These are phyloP conservation scores for Heterotilapia buettikoferi DNA, from an alignment of 2,113 vertebrate species.

Conservation along the genomic window DNA sequence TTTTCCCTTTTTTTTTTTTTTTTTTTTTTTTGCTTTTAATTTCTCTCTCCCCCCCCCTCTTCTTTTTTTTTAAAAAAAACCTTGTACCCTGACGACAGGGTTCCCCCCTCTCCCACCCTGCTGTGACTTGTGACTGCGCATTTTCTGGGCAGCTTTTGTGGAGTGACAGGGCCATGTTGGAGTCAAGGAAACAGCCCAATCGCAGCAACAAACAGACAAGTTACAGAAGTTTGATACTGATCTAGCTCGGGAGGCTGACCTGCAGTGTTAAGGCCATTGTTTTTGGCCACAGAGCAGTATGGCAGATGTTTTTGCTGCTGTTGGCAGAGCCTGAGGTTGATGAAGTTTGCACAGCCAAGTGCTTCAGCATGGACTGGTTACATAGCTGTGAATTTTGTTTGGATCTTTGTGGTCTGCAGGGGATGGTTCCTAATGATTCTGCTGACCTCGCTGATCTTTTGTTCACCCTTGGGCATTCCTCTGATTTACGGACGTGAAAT, in stretches of 20 bases:
- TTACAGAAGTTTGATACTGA: neutral
- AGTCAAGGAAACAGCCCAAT: neutral
- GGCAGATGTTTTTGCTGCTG: neutral
- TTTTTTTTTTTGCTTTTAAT: neutral
- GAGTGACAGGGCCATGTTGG: neutral
- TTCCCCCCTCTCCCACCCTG: neutral
- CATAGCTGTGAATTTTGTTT: neutral
- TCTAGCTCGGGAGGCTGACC: neutral
- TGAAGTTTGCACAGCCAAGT: neutral
- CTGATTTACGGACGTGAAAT: neutral
- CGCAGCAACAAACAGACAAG: neutral
- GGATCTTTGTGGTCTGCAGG: neutral
- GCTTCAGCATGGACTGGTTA: neutral
- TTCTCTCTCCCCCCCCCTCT: neutral
- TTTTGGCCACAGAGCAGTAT: neutral
- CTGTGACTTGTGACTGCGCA: neutral
- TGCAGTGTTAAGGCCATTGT: neutral
- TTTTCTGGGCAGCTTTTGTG: constrained; percentile 19
- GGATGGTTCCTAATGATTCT: neutral
- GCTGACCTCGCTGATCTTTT: neutral
- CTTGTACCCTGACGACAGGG: neutral
- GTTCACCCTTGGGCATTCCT: neutral
- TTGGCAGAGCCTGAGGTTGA: neutral
- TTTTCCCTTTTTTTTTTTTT: fast-evolving
- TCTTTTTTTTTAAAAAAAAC: fast-evolving